Conservation (phyloP, 2,797 vertebrate genomes). For the Rachycentron canadum region DNA sequence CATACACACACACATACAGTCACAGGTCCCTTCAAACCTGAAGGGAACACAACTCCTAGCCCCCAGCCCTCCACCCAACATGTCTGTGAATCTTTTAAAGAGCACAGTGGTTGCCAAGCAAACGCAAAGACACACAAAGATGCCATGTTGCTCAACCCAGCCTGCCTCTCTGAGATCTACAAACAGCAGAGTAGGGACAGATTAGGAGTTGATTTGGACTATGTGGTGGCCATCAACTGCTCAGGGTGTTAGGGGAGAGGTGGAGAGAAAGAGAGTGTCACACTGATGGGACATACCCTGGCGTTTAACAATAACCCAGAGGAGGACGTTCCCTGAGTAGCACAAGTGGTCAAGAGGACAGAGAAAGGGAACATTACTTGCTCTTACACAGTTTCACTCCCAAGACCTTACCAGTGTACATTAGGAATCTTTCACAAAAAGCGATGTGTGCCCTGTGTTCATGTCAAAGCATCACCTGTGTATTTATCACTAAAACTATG, state of each 20-base stretch:
- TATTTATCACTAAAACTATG: neutral
- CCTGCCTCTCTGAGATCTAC: constrained; percentile 50
- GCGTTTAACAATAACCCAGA: constrained; percentile 90
- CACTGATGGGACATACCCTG: constrained; percentile 88
- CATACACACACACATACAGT: constrained; percentile 45
- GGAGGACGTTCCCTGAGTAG: constrained; percentile 91
- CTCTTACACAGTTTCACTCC: constrained; percentile 57
- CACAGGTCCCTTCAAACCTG: constrained; percentile 57
- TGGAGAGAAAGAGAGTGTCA: constrained; percentile 62
- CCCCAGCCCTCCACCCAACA: constrained; percentile 31
- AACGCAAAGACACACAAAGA: constrained; percentile 36
- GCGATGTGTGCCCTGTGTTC: no score
- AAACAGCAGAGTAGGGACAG: constrained; percentile 46
- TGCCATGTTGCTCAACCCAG: constrained; percentile 41
- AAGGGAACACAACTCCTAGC: constrained; percentile 66
- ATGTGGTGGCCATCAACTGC: constrained; percentile 55
- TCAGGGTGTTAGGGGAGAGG: constrained; percentile 52
- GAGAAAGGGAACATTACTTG: constrained; percentile 79
- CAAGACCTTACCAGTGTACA: constrained; percentile 25
- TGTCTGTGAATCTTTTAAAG: constrained; percentile 60
- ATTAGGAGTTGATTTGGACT: constrained; percentile 64
- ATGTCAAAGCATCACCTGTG: constrained; percentile 1
- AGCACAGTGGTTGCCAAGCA: constrained; percentile 33
- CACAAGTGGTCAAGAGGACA: constrained; percentile 77
- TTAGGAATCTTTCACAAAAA: constrained; percentile 29